Conservation (phyloP, 2,888 invertebrate species). For the Drosophila macrospina region DNA sequence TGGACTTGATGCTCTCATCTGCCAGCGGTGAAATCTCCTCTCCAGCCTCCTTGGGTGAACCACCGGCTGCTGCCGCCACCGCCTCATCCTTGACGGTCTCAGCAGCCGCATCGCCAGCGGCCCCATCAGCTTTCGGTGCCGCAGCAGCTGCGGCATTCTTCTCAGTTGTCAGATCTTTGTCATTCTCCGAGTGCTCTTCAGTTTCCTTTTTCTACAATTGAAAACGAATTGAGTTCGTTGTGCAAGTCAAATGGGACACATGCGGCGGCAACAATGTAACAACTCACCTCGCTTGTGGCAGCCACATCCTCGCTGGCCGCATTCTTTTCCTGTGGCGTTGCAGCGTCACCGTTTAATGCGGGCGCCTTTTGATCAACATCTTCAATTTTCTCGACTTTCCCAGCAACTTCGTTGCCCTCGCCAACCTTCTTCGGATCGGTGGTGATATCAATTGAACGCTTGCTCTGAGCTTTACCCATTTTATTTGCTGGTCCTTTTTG, state of each 20-base stretch:
- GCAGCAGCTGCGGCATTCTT: conserved; percentile 85
- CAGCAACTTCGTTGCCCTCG: conserved; percentile 87
- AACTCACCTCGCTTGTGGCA: conserved; percentile 54
- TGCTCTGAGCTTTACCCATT: conserved; percentile 95
- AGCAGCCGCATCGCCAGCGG: conserved; percentile 50
- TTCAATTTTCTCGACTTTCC: conserved; percentile 91
- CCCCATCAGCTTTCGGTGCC: conserved; percentile 32
- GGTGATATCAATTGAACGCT: conserved; percentile 94
- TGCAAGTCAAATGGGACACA: too few relatives aligned
- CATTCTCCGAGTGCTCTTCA: conserved; percentile 87
- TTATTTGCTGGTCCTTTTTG: conserved; percentile 56
- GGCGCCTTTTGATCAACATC: conserved; percentile 88
- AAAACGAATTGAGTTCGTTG: not conserved
- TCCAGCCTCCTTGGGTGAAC: conserved; percentile 71
- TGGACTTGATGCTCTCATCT: conserved; percentile 86
- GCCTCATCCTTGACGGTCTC: conserved; percentile 75
- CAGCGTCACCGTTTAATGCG: conserved; percentile 88
- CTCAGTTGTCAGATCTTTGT: conserved; percentile 89
- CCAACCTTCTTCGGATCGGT: conserved; percentile 88
- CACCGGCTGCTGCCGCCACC: conserved; percentile 37
- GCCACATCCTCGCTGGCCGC: conserved; percentile 84
- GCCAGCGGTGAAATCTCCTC: conserved; percentile 82
- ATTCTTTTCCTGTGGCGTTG: conserved; percentile 87
- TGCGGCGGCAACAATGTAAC: not conserved
- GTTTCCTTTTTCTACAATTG: conserved; percentile 87